Evolutionary conservation across 2,797 vertebrate genomes (phyloP).

Genomic region (Calcarius lapponicus): DNA sequence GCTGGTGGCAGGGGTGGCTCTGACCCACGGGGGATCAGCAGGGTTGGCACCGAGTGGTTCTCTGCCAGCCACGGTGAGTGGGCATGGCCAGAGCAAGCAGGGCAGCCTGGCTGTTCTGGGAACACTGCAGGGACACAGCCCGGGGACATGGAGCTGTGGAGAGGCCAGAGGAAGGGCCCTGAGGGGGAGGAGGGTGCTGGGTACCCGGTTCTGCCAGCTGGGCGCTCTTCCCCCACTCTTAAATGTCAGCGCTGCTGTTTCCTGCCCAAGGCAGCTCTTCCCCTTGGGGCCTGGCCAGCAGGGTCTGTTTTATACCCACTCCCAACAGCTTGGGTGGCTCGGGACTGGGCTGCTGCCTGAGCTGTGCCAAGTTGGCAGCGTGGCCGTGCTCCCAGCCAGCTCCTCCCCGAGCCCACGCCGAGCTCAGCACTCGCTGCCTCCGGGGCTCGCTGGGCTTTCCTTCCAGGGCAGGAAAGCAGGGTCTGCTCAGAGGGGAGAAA

Average conservation of each 20-base stretch:
- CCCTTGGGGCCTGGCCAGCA: slow-evolving; percentile 52
- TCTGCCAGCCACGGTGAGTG: accelerated
- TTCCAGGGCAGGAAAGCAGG: neutral
- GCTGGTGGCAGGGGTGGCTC: accelerated
- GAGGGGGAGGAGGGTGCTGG: neutral
- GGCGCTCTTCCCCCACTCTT: neutral
- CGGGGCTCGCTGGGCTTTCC: neutral
- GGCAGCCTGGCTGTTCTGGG: neutral
- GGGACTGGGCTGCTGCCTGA: slow-evolving; percentile 32
- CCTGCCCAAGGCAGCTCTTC: slow-evolving; percentile 59
- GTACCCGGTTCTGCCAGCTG: slow-evolving; percentile 12
- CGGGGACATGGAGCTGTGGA: neutral
- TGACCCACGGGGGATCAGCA: neutral
- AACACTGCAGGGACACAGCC: neutral
- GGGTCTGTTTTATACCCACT: slow-evolving; percentile 50
- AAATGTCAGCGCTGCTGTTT: slow-evolving; percentile 55
- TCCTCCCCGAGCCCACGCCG: neutral
- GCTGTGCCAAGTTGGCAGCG: slow-evolving; percentile 48
- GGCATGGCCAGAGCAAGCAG: accelerated
- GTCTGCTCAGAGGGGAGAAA: neutral
- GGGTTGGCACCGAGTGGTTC: accelerated
- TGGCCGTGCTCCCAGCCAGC: neutral
- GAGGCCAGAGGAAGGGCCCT: neutral
- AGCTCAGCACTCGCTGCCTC: neutral
- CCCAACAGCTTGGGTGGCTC: slow-evolving; percentile 61